Percentiles rank a stretch among this genome's conserved stretches.
phyloP scores from a whole-genome alignment of 1,140 invertebrate species.

The Platorchestia sp. region DNA sequence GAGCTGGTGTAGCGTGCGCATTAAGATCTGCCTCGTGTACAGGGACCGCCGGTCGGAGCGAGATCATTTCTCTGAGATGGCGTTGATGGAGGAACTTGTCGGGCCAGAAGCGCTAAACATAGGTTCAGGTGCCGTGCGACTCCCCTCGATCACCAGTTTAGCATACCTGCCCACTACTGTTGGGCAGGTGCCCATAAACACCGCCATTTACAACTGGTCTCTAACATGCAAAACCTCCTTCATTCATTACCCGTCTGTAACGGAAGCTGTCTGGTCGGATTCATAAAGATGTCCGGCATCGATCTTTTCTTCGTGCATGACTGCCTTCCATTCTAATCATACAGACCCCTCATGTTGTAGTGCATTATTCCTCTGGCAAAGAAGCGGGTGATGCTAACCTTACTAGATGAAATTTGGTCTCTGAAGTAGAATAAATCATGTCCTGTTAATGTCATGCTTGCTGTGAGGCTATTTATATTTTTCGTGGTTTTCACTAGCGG shows the following conservation, averaged over 20 bases:
- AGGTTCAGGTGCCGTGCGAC: constrained; percentile 17
- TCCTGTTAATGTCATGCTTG: no score
- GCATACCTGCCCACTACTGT: constrained; percentile 35
- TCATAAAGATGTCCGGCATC: background rate
- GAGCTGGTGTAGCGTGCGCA: background rate
- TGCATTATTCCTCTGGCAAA: background rate
- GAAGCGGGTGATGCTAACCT: background rate
- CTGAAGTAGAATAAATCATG: background rate
- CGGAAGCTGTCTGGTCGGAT: background rate
- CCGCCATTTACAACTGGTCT: constrained; percentile 22
- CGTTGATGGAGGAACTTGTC: background rate
- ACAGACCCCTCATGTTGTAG: background rate
- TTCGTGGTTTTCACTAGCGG: background rate
- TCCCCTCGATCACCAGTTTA: constrained; percentile 20
- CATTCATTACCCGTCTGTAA: background rate
- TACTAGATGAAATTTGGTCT: background rate
- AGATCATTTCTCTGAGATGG: constrained; percentile 31
- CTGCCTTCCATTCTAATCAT: background rate
- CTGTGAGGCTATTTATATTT: background rate
- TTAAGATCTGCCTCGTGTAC: background rate
- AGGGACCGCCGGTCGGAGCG: background rate
- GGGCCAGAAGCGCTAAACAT: background rate
- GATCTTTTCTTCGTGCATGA: background rate
- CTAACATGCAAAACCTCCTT: background rate
- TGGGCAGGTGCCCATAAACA: constrained; percentile 10